These are phyloP conservation scores for Aspidiotus rigidus DNA, from an alignment of 2,888 invertebrate species.

Conservation along the genomic window DNA sequence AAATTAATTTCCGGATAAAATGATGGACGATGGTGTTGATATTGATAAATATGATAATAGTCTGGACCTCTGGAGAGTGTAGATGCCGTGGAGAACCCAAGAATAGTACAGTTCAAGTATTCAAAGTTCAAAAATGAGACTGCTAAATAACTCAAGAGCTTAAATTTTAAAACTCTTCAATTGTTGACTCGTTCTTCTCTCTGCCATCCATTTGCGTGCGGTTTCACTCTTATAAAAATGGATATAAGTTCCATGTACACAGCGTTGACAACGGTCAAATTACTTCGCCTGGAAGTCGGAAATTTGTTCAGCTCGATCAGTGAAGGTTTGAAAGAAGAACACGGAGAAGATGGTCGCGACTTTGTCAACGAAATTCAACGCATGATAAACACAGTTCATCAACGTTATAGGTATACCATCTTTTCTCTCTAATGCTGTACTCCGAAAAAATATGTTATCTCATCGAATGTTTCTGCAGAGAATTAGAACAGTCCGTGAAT, in stretches of 20 bases:
- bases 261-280: slow-evolving; percentile 65
- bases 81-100: no score
- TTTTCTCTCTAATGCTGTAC: neutral
- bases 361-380: slow-evolving; percentile 38
- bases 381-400: slow-evolving; percentile 43
- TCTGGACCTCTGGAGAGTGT: no score
- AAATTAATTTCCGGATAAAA: no score
- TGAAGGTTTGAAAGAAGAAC: slow-evolving; percentile 69
- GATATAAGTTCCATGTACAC: slow-evolving; percentile 41
- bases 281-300: slow-evolving; percentile 70
- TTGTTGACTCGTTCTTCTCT: no score
- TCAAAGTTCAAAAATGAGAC: no score
- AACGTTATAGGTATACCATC: slow-evolving; percentile 57
- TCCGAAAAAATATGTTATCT: neutral
- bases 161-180: no score
- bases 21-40: no score
- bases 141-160: no score
- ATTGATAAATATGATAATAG: no score
- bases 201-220: no score
- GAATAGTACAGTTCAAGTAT: no score
- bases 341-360: slow-evolving; percentile 72
- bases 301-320: slow-evolving; percentile 75
- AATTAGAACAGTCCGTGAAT: slow-evolving; percentile 69
- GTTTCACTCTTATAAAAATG: slow-evolving; percentile 14
- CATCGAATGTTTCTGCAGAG: slow-evolving; percentile 47